These are phyloP conservation scores for Phylloscopus whistleri DNA, from an alignment of 2,113 vertebrate genomes.

Conservation along the genomic window DNA sequence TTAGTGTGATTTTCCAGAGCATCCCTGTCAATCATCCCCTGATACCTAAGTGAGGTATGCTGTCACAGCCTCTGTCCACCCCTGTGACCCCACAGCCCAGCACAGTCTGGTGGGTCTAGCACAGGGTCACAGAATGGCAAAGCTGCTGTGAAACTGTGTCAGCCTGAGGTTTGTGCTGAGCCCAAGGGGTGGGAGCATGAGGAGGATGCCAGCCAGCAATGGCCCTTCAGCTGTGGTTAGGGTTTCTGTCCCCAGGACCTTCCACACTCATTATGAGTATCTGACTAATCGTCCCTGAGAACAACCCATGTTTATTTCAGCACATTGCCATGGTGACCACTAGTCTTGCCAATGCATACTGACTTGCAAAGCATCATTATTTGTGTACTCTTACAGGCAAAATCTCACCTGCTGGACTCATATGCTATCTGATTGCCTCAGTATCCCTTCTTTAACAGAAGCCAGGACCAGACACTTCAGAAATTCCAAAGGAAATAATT, in stretches of 20 bases:
- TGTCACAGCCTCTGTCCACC: not conserved
- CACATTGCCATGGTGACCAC: not conserved
- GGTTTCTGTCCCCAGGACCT: not conserved
- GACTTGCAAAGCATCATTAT: not conserved
- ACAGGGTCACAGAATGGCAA: fast-evolving
- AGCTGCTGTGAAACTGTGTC: not conserved
- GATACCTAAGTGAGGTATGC: not conserved
- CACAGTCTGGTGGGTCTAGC: not conserved
- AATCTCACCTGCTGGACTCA: not conserved
- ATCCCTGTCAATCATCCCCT: not conserved
- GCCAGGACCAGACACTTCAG: not conserved
- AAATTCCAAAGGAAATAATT: fast-evolving
- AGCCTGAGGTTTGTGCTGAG: not conserved
- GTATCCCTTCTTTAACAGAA: not conserved
- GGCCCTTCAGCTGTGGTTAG: not conserved
- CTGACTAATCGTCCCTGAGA: not conserved
- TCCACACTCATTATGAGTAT: not conserved
- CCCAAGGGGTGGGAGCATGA: not conserved
- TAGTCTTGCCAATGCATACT: not conserved
- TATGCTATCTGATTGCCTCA: not conserved
- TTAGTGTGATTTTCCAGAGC: not conserved
- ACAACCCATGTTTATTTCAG: not conserved
- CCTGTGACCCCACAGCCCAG: fast-evolving
- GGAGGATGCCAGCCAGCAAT: not conserved
- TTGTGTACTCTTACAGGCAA: not conserved